phyloP scores from a whole-genome alignment of 2,113 vertebrate genomes.

The Morone saxatilis region DNA sequence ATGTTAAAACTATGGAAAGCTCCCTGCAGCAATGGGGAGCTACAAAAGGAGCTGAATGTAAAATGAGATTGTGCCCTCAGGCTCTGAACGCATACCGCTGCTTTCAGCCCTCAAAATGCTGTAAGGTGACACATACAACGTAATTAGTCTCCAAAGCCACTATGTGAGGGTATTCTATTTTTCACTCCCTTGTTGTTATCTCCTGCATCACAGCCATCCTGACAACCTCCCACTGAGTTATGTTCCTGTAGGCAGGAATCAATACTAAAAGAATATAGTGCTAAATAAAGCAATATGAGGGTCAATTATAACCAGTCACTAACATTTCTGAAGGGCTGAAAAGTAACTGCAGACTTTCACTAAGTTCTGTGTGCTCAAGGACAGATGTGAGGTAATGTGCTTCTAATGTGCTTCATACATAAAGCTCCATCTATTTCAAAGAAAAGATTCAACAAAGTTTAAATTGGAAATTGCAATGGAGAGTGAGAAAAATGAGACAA shows the following conservation, averaged over 20 bases:
- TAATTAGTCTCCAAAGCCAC: conserved; percentile 60
- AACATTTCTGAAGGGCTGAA: conserved; percentile 8
- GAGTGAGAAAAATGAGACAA: too few relatives aligned
- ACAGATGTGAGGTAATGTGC: neutral
- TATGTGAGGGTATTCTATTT: neutral
- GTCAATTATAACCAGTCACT: conserved; percentile 31
- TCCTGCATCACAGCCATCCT: conserved; percentile 8
- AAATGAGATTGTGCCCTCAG: conserved; percentile 68
- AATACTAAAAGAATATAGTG: conserved; percentile 33
- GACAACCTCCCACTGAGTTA: conserved; percentile 49
- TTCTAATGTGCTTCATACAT: neutral
- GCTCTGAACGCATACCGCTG: conserved; percentile 58
- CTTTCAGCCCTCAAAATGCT: conserved; percentile 49
- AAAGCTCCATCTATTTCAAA: neutral
- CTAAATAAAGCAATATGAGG: conserved; percentile 40
- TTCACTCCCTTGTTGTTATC: conserved; percentile 17
- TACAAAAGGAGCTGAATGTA: conserved; percentile 62
- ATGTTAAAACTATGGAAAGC: conserved; percentile 52
- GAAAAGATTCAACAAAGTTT: too few relatives aligned
- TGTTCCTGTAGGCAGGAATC: conserved; percentile 37
- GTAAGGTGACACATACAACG: conserved; percentile 58
- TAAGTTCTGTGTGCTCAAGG: neutral
- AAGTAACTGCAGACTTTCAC: conserved; percentile 3
- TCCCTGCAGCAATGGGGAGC: conserved; percentile 35
- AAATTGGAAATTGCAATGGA: neutral